Conservation (phyloP, 2,113 vertebrate genomes). For the Otolemur garnettii region DNA sequence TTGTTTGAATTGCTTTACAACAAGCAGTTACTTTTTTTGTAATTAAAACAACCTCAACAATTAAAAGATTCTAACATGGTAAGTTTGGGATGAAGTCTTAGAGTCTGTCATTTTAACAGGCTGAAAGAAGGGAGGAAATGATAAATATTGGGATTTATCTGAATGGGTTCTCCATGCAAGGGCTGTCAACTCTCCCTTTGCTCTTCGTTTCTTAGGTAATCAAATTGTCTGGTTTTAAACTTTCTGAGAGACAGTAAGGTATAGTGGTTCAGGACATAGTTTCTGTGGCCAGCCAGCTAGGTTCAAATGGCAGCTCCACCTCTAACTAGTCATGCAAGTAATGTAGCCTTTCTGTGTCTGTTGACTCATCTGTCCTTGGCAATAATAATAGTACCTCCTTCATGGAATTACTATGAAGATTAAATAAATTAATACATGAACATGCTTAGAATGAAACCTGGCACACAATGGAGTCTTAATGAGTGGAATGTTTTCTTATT, state of each 20-base stretch:
- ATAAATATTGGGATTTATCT: not conserved
- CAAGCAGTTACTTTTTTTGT: not conserved
- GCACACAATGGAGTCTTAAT: accelerated
- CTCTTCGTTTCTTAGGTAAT: not conserved
- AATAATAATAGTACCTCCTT: not conserved
- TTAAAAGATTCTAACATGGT: not conserved
- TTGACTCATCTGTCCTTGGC: not conserved
- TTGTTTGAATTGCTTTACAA: constrained; percentile 47
- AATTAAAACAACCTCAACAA: not conserved
- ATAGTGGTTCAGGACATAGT: accelerated
- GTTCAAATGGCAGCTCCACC: not conserved
- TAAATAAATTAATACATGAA: not conserved
- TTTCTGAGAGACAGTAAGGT: not conserved
- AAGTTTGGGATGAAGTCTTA: not conserved
- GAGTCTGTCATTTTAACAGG: not conserved
- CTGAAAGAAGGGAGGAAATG: not conserved
- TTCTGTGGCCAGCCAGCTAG: not conserved
- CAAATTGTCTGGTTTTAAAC: not conserved
- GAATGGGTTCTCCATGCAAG: not conserved
- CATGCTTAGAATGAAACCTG: not conserved
- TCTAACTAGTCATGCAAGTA: not conserved
- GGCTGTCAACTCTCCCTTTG: not conserved
- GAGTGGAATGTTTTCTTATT: not conserved
- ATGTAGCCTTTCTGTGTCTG: not conserved
- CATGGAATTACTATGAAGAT: not conserved